Base-by-base conservation (phyloP, 2,888 invertebrate species). In the Lobophora halterata region DNA sequence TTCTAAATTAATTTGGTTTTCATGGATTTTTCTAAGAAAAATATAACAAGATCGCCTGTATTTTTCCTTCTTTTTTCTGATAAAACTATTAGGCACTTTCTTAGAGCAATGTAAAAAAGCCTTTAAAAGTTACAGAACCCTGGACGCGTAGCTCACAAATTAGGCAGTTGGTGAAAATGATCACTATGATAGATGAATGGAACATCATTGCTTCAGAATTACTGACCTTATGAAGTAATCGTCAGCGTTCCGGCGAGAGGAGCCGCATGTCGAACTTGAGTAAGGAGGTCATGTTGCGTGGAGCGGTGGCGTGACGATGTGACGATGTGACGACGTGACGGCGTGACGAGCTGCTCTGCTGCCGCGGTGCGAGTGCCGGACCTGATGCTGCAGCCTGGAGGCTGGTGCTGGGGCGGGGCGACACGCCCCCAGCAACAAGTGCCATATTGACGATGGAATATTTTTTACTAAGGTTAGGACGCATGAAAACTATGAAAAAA, bases 171-270 rank as follows among this genome's bases (percentile, higher is more conserved):
- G n/a, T n/a, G n/a, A n/a, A n/a, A n/a, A n/a, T n/a, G n/a, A n/a
- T n/a, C n/a, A n/a, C n/a, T n/a, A n/a, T n/a, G n/a, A n/a, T n/a
- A n/a, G n/a, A n/a, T n/a, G n/a, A n/a, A n/a, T n/a, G n/a, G n/a
- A n/a, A n/a, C n/a, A n/a, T n/a, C n/a, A n/a, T n/a, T n/a, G n/a
- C n/a, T n/a, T n/a, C n/a, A 25, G 28, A 1, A 23, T 11, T 2
- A 41, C 68, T 35, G 48, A 88, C 88, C 88, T 86, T 86, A 63
- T 61, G 79, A 46, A 88, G 88, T 80, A 88, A 79, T 57, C 87
- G 88, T 88, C 88, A 88, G 88, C 88, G 88, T 65, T 88, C 88
- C 58, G 88, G 88, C 27, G 87, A 85, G 25, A 88, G 74, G 45
- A 87, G 65, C 51, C 82, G 71, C 79, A 83, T 74, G 65, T 88